Evolutionary conservation across 2,113 vertebrate species (phyloP), one percentile per base, ranked within the genome.

Genomic region (Zosterops lateralis): DNA sequence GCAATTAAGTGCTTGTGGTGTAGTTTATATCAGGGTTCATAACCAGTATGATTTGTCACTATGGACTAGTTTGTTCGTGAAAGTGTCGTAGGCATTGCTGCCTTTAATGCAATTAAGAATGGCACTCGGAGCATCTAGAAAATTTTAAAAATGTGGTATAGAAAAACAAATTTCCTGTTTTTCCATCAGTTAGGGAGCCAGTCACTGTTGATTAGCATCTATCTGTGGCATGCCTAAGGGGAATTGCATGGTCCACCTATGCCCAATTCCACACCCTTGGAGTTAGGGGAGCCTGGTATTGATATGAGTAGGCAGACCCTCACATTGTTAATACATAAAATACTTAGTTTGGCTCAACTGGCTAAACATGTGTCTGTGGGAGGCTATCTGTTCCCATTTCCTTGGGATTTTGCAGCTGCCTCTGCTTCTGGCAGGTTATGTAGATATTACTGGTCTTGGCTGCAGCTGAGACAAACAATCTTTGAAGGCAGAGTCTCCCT

Each of bases 221-320:
- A 16, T n/a, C 47, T 75, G 9, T 62, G 29, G n/a, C 32, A 40
- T 48, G 28, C 40, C 36, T 71, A 14, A 1, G 1, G 56, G 13
- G 26, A 54, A 19, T 11, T 4, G 36, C 2, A 0, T 28, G 34
- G 22, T 57, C 17, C 14, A 0, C 0, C 0, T 26, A 4, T 9
- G 2, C 36, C 66, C 5, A 3, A 0, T 73, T 51, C 40, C 1
- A 0, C 40, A 14, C 13, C 25, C 28, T 18, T 61, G 83, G 10
- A 22, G 45, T 40, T 15, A 19, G 26, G 3, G 34, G 47, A 68
- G 18, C 45, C 38, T 86, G 16, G 45, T 21, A 1, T 4, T 36
- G 44, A 21, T 50, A 45, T 42, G 72, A 81, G 18, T 29, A 32
- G 84, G 68, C 80, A 56, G 47, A 61, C 44, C 14, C 26, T 44